Evolutionary conservation across 2,113 vertebrate species (phyloP), one percentile per base, ranked within the genome.

Genomic region (Coturnix japonica): DNA sequence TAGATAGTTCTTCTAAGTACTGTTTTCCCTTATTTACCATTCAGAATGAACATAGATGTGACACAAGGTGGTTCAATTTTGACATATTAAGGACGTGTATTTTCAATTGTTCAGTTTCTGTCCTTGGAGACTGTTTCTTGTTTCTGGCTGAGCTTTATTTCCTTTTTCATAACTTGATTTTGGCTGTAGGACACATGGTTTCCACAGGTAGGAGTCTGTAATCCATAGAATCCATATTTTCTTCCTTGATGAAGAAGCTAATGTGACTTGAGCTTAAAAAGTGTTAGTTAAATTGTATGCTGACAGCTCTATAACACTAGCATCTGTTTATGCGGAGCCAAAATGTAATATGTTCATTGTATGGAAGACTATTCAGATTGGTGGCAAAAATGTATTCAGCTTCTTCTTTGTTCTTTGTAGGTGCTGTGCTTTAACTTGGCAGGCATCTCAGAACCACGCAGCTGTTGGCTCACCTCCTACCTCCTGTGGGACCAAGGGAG

Each of bases 61-160:
- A 86, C 87, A 81, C 18, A 21, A 49, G 47, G 76, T 69, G 88
- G 73, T 95, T 95, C 79, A 94, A 93, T 90, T 91, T 94, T 94
- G 83, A 80, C 44, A 86, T 35, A 8, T 44, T 76, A 54, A 85
- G 18, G 64, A 80, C 88, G 7, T 25, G 8, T 18, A 26, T 47
- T 59, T 43, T 59, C 10, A 9, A 17, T 54, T 2, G 6, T 75
- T 54, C 22, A 2, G 4, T 3, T 63, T 67, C 64, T 44, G 21
- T 59, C 72, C 65, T 86, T 60, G 54, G 47, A 57, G 65, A 22
- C 15, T 47, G 30, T 83, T 59, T 66, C 41, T 44, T 47, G 30
- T 83, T 59, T 66, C 41, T 44, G 56, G 25, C 20, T 70, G 90
- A n/a, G 19, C 28, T 66, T 82, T 64, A 30, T 73, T 81, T 46